phyloP scores from a whole-genome alignment of 2,113 vertebrate species.

The Cebus imitator region DNA sequence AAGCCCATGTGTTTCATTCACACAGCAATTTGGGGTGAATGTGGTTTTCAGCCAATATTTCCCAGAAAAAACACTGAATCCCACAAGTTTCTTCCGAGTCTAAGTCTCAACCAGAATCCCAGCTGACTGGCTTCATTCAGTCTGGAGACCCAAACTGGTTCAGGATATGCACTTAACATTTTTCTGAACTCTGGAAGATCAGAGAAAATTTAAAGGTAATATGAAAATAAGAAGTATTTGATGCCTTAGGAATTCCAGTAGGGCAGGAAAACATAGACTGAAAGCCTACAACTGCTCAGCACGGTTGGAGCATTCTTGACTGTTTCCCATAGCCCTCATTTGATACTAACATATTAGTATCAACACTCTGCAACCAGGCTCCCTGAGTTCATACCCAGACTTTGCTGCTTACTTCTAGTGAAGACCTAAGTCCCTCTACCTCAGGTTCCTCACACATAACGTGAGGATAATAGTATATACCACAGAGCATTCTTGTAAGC shows the following conservation, averaged over 20 bases:
- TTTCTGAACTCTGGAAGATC: not conserved
- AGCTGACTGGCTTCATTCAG: not conserved
- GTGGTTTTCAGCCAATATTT: conserved; percentile 63
- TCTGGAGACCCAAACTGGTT: not conserved
- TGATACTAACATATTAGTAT: rapidly evolving
- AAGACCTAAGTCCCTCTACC: not conserved
- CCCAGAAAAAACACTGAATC: conserved; percentile 52
- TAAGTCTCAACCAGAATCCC: not conserved
- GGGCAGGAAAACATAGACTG: not conserved
- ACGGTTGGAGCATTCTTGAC: rapidly evolving
- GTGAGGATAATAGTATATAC: not conserved
- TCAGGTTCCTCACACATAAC: not conserved
- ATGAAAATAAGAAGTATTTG: not conserved
- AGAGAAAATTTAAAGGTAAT: not conserved
- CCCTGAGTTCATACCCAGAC: not conserved
- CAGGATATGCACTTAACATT: not conserved
- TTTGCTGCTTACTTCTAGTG: not conserved
- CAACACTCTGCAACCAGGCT: not conserved
- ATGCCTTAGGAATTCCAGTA: not conserved
- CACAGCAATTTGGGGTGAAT: conserved; percentile 52
- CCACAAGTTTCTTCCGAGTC: conserved; percentile 49
- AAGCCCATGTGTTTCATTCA: conserved; percentile 49
- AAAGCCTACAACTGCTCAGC: not conserved
- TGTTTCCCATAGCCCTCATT: not conserved
- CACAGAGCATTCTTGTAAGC: not conserved